phyloP scores from a whole-genome alignment of 2,113 vertebrate species.

The Rallus limicola region DNA sequence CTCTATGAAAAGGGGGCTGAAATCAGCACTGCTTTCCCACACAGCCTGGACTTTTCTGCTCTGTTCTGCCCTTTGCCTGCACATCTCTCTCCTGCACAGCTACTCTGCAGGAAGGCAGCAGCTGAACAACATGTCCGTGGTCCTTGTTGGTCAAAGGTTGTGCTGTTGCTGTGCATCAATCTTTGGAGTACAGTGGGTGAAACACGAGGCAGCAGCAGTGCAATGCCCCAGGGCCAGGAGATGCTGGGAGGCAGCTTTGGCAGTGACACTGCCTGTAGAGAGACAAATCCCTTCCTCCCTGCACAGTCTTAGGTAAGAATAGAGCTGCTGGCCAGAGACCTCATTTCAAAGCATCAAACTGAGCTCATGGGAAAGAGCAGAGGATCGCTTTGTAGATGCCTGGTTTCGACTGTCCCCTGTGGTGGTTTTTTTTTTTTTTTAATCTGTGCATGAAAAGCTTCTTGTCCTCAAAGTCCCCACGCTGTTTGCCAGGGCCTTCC shows the following conservation, averaged over 20 bases:
- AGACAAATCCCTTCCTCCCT: neutral
- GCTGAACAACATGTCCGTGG: neutral
- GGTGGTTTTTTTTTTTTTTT: conserved; percentile 18
- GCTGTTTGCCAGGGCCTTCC: neutral
- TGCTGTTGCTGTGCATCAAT: neutral
- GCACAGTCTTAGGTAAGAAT: neutral
- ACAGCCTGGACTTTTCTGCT: rapidly evolving
- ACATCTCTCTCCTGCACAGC: neutral
- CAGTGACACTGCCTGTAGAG: neutral
- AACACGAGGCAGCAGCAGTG: neutral
- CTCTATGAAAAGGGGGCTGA: neutral
- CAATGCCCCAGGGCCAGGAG: neutral
- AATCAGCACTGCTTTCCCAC: neutral
- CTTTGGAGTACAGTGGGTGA: neutral
- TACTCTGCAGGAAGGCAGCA: neutral
- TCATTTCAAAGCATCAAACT: neutral
- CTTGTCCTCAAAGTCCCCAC: neutral
- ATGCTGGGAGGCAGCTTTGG: neutral
- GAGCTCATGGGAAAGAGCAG: neutral
- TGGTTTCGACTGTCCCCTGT: neutral
- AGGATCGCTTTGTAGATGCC: conserved; percentile 5
- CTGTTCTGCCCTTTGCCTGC: neutral
- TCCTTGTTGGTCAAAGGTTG: neutral
- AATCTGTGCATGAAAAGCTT: conserved; percentile 6
- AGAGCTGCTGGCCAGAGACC: neutral